Evolutionary conservation across 2,888 invertebrate genomes (phyloP).

Genomic region (Pherbina coryleti): DNA sequence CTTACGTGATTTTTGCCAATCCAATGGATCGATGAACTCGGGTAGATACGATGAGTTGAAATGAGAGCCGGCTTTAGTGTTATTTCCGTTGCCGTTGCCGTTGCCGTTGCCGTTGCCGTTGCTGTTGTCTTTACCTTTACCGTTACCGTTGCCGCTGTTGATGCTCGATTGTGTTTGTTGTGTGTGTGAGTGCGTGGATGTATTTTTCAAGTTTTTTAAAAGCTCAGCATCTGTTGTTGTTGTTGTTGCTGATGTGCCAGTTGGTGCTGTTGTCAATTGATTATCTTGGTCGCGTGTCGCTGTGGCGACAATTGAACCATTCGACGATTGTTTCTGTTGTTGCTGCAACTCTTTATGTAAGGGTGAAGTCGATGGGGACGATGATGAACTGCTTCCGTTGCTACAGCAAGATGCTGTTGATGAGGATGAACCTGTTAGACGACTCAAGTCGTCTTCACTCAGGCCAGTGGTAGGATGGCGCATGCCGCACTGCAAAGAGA

Average conservation of each 20-base stretch:
- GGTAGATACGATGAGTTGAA: slow-evolving; percentile 68
- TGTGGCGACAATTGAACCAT: slow-evolving; percentile 23
- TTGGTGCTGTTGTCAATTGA: slow-evolving; percentile 46
- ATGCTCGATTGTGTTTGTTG: slow-evolving; percentile 41
- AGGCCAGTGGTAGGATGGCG: slow-evolving; percentile 70
- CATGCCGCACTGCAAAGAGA: slow-evolving; percentile 69
- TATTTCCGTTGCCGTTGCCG: slow-evolving; percentile 39
- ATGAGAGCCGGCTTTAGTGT: slow-evolving; percentile 48
- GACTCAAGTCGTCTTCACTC: slow-evolving; percentile 71
- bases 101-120: slow-evolving; percentile 38
- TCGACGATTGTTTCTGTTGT: slow-evolving; percentile 38
- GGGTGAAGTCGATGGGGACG: slow-evolving; percentile 50
- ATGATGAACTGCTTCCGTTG: slow-evolving; percentile 42
- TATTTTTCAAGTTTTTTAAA: slow-evolving; percentile 38
- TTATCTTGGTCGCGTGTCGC: slow-evolving; percentile 41
- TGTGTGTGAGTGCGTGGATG: slow-evolving; percentile 31
- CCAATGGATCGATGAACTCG: slow-evolving; percentile 68
- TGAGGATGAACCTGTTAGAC: slow-evolving; percentile 70
- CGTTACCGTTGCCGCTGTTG: slow-evolving; percentile 40
- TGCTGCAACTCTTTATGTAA: slow-evolving; percentile 36
- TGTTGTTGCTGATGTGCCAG: slow-evolving; percentile 42
- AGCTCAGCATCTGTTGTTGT: slow-evolving; percentile 37
- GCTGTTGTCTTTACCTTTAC: slow-evolving; percentile 39
- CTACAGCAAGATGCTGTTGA: slow-evolving; percentile 58
- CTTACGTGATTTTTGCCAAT: slow-evolving; percentile 72